Evolutionary conservation across 2,888 invertebrate genomes (phyloP).

Genomic region (Microplitis manilae): DNA sequence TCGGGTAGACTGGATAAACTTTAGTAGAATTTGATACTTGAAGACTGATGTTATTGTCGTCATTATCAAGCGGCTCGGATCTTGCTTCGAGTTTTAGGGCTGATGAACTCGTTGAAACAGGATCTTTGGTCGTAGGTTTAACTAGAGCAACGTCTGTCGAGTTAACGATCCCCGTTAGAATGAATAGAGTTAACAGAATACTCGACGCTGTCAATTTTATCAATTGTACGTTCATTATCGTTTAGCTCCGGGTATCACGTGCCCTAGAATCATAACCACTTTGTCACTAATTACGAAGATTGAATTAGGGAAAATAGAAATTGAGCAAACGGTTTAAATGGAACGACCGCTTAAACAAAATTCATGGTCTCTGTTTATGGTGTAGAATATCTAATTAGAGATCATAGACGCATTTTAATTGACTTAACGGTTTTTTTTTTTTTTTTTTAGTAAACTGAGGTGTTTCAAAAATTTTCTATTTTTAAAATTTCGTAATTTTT

Average conservation of each 20-base stretch:
- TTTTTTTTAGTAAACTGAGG: background rate
- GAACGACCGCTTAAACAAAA: background rate
- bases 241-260: slow-evolving; percentile 1
- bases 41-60: background rate
- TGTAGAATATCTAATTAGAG: background rate
- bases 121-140: slow-evolving; percentile 39
- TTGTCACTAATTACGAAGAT: background rate
- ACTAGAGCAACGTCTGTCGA: slow-evolving; percentile 31
- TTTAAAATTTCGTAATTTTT: background rate
- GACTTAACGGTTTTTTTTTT: background rate
- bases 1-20: slow-evolving; percentile 23
- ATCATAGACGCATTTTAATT: background rate
- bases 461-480: background rate
- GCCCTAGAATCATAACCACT: slow-evolving; percentile 12
- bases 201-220: slow-evolving; percentile 12
- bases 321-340: background rate
- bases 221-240: slow-evolving; percentile 14
- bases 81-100: slow-evolving; percentile 51
- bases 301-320: too few species aligned
- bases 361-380: background rate
- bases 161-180: slow-evolving; percentile 27
- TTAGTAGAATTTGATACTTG: background rate
- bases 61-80: slow-evolving; percentile 39
- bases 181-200: slow-evolving; percentile 24
- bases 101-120: slow-evolving; percentile 30